Evolutionary conservation across 2,888 invertebrate genomes (phyloP).

Genomic region (Dysmachus trigonus): DNA sequence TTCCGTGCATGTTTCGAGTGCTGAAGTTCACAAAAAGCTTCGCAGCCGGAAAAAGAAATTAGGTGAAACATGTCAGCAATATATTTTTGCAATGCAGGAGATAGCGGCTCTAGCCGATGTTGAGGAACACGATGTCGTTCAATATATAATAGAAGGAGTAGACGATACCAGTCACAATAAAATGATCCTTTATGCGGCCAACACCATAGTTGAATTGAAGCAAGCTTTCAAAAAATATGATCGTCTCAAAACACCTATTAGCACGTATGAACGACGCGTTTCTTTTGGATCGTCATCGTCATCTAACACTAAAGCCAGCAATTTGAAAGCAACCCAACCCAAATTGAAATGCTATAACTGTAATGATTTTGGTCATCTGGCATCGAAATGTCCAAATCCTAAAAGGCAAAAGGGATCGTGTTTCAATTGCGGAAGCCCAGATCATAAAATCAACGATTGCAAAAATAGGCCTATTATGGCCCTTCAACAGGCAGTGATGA

Average conservation of each 20-base stretch:
- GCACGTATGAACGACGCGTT: neutral
- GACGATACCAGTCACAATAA: neutral
- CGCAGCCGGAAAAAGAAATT: neutral
- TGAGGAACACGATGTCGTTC: neutral
- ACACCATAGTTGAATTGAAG: neutral
- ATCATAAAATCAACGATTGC: neutral
- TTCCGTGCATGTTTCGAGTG: neutral
- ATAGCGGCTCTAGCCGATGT: neutral
- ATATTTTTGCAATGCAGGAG: conserved; percentile 4
- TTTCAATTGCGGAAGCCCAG: neutral
- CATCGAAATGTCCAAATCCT: neutral
- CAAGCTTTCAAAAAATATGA: neutral
- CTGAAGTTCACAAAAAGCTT: neutral
- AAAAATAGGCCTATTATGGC: neutral
- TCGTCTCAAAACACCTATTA: neutral
- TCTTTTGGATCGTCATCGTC: neutral
- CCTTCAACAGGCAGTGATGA: neutral
- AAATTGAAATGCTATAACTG: neutral
- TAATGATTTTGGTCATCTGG: neutral
- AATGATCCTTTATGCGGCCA: neutral
- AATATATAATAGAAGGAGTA: neutral
- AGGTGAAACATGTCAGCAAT: neutral
- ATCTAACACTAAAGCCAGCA: neutral
- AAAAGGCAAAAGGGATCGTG: neutral
- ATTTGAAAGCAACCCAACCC: neutral